A percentile compares a stretch with the other conserved stretches of the same genome.
Conservation (phyloP, 2,888 invertebrate species). For the Cybosia mesomella region DNA sequence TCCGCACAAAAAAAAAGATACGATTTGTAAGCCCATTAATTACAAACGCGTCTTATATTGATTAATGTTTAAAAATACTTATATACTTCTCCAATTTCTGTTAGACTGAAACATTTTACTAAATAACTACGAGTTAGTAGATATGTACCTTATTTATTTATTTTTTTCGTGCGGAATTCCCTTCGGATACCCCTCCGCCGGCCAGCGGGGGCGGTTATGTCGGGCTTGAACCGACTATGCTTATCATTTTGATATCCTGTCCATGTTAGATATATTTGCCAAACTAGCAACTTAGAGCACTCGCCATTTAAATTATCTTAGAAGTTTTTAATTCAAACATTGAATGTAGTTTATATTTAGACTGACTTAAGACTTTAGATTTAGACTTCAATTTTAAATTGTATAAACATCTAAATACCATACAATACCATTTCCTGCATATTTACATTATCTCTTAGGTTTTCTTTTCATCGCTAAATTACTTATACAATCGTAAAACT, state of each 20-base stretch:
- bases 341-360: constrained; percentile 12
- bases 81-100: neutral
- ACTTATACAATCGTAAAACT: constrained; percentile 35
- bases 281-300: neutral
- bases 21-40: no score
- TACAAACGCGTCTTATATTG: no score
- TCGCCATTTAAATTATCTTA: neutral
- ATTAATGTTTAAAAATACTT: neutral
- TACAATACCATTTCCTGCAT: constrained; percentile 19
- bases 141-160: no score
- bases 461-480: constrained; percentile 37
- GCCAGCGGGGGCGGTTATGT: no score
- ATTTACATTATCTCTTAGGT: constrained; percentile 38
- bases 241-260: neutral
- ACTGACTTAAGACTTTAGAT: no score
- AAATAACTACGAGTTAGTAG: no score
- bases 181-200: no score
- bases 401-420: constrained; percentile 27
- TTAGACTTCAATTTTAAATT: constrained; percentile 27
- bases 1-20: no score
- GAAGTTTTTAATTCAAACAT: neutral
- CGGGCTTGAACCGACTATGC: no score
- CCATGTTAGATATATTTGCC: neutral
- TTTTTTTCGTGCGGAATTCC: no score
- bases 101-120: neutral